Base-by-base conservation (phyloP, 2,888 invertebrate genomes). In the Sarcophaga caerulescens region DNA sequence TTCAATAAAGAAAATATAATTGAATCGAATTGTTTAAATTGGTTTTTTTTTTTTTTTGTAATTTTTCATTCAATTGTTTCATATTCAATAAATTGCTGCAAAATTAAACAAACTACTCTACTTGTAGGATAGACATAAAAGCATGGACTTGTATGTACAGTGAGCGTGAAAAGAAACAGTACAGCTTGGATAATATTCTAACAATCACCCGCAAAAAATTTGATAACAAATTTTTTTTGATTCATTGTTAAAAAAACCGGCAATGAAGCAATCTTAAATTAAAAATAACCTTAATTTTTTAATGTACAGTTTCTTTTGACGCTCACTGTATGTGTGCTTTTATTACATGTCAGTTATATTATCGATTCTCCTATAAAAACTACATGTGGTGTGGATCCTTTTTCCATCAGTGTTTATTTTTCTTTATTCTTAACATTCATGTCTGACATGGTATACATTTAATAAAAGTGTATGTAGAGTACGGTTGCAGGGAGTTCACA, bases 21-120 rank as follows among this genome's bases (percentile, higher is more conserved):
- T 35, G 35, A 82, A 71, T n/a, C 0, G 23, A 23, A 17, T 35
- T 25, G 3, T 19, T 21, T 21, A 11, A 21, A 12, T 21, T 62
- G 21, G 25, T 21, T 21, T 23, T 63, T 5, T 25, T 63, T 14
- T 25, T 63, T 14, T 71, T 76, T 76, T 68, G 35, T 1, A 23
- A 10, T 62, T 62, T 71, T 35, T 47, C 35, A 8, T 19, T 44
- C 66, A 47, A 70, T 77, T 71, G 19, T 77, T 71, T 44, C 11
- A 68, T 62, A n/a, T 73, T 62, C 68, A 83, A 83, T 73, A 78
- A 78, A 78, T 66, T 78, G 23, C 52, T 47, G 66, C 44, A 63
- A 62, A 71, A 81, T 79, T 60, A 60, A 79, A 71, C 62, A 47
- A 47, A 25, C n/a, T 5, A 65, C 8, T 35, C n/a, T 14, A 2